These are phyloP conservation scores for Harpalus rufipes DNA, from an alignment of 2,888 invertebrate species.

Conservation along the genomic window DNA sequence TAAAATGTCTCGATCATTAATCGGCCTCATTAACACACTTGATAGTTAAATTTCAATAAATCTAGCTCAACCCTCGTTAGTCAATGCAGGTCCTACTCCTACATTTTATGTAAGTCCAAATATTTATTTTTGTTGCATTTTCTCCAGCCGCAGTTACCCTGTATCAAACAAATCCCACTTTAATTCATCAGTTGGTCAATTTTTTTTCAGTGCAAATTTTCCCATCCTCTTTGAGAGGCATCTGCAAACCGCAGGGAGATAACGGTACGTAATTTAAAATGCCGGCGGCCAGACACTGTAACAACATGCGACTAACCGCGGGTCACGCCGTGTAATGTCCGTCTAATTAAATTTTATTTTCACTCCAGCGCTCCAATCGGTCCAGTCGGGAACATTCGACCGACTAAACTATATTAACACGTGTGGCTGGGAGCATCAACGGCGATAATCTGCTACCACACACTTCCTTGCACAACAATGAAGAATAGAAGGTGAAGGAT, in stretches of 20 bases:
- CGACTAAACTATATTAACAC: constrained; percentile 31
- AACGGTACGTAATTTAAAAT: constrained; percentile 46
- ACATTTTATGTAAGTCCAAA: too few species aligned
- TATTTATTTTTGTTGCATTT: too few species aligned
- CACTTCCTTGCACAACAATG: too few species aligned
- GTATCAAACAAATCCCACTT: too few species aligned
- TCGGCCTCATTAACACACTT: too few species aligned
- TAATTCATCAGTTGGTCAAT: too few species aligned
- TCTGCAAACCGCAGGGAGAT: constrained; percentile 33
- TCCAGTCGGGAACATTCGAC: constrained; percentile 19
- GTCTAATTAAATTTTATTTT: constrained; percentile 55
- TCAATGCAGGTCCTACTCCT: too few species aligned
- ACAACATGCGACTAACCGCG: constrained; percentile 34
- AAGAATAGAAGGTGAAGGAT: not conserved
- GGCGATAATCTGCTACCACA: not conserved
- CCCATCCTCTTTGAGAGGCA: not conserved
- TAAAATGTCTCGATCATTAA: too few species aligned
- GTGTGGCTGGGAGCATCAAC: not conserved
- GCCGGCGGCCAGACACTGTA: constrained; percentile 29
- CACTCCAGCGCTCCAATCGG: not conserved
- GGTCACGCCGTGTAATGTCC: constrained; percentile 21
- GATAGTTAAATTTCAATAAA: too few species aligned
- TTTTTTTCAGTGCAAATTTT: too few species aligned
- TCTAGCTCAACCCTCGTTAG: too few species aligned
- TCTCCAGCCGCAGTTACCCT: too few species aligned